Percentiles rank a stretch among this genome's conserved stretches.
These are phyloP conservation scores for Gephyroberyx darwinii DNA, from an alignment of 2,797 vertebrate genomes.

Conservation along the genomic window DNA sequence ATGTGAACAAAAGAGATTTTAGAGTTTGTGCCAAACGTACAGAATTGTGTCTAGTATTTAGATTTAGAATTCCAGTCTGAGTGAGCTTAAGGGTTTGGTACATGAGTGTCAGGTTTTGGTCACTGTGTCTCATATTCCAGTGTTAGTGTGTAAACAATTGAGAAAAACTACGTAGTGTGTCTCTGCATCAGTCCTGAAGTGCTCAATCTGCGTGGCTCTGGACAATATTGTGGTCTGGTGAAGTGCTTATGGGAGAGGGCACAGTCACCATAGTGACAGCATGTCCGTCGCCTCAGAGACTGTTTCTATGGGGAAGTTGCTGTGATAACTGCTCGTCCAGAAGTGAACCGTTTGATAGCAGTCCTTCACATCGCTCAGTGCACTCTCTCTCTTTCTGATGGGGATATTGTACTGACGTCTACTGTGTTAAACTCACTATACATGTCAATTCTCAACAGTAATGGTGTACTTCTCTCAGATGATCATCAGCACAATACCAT, in stretches of 20 bases:
- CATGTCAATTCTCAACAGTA: no score
- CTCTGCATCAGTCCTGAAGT: conserved; percentile 60
- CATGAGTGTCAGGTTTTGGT: no score
- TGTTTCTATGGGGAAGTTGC: conserved; percentile 12
- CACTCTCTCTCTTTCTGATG: conserved; percentile 9
- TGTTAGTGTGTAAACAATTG: conserved; percentile 4
- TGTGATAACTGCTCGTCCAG: conserved; percentile 42
- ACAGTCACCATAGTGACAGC: conserved; percentile 72
- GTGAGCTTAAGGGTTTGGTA: no score
- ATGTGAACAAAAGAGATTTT: neutral
- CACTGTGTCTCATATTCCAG: neutral
- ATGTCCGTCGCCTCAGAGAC: conserved; percentile 31
- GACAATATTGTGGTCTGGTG: conserved; percentile 52
- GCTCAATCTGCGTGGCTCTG: conserved; percentile 49
- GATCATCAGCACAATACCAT: neutral
- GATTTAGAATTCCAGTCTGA: no score
- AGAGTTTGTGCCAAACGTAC: neutral
- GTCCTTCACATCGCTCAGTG: conserved; percentile 1
- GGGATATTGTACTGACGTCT: neutral
- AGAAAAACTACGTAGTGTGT: conserved; percentile 29
- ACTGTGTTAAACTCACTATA: conserved; percentile 8
- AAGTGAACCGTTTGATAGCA: conserved; percentile 25
- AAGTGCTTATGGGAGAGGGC: conserved; percentile 52
- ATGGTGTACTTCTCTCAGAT: conserved; percentile 2
- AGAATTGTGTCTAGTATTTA: no score